Evolutionary conservation across 2,797 vertebrate species (phyloP).

Genomic region (Silurus aristotelis): DNA sequence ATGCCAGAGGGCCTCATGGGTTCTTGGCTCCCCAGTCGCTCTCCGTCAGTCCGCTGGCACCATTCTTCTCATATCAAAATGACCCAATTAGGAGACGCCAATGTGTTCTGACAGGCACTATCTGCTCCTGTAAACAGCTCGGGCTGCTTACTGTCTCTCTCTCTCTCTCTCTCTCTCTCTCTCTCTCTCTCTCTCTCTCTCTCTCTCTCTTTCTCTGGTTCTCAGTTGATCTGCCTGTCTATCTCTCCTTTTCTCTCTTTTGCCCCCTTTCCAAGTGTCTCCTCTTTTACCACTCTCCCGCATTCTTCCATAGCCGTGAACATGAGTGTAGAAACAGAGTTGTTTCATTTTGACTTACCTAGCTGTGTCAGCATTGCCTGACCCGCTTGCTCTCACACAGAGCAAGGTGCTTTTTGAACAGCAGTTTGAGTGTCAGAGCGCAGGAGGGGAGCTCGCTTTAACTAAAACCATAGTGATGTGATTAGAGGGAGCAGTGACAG

Average conservation of each 20-base stretch:
- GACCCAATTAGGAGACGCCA: constrained; percentile 79
- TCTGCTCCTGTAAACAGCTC: constrained; percentile 65
- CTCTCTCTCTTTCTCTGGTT: constrained; percentile 47
- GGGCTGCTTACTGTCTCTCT: constrained; percentile 62
- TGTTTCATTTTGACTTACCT: constrained; percentile 54
- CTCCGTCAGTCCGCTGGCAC: constrained; percentile 64
- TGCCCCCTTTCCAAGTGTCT: background rate
- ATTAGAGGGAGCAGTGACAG: constrained; percentile 75
- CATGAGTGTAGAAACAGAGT: constrained; percentile 42
- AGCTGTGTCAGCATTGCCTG: constrained; percentile 45
- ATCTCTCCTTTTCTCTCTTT: too few species aligned
- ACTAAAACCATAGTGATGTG: constrained; percentile 73
- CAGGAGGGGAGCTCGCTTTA: constrained; percentile 68
- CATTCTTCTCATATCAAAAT: constrained; percentile 72
- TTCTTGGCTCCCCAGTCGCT: constrained; percentile 68
- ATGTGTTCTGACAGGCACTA: constrained; percentile 77
- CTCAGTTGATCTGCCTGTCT: background rate
- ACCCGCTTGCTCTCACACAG: constrained; percentile 28
- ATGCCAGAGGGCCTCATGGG: constrained; percentile 74
- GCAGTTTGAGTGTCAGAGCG: constrained; percentile 60
- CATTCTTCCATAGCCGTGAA: constrained; percentile 29
- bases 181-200: constrained; percentile 59
- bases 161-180: constrained; percentile 49
- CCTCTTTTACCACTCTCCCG: constrained; percentile 26
- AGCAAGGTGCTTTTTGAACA: constrained; percentile 54